Conservation (phyloP, 35 echinoderm and acorn worm species). For the Eucidaris tribuloides region DNA sequence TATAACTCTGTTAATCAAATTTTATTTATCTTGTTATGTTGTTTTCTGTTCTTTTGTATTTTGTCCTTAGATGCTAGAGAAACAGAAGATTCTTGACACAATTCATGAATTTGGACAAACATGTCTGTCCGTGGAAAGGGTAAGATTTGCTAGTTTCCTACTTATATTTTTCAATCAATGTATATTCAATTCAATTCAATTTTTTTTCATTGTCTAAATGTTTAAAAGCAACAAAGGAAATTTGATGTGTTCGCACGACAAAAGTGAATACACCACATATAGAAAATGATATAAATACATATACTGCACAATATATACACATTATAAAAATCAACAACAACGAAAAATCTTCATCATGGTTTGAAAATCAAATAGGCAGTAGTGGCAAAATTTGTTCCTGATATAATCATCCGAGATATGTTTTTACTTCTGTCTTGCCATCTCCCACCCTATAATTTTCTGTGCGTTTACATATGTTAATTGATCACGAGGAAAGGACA, state of each 20-base stretch:
- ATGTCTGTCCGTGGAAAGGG: conserved; percentile 56
- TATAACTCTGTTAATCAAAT: neutral
- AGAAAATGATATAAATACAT: too few species aligned
- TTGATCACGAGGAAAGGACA: too few species aligned
- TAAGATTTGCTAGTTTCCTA: conserved; percentile 15
- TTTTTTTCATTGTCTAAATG: neutral
- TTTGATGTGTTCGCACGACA: neutral
- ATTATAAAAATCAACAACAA: too few species aligned
- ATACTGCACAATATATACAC: too few species aligned
- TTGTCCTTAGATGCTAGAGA: conserved; percentile 72
- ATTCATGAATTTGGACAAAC: conserved; percentile 88
- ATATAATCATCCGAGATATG: too few species aligned
- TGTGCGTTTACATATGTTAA: too few species aligned
- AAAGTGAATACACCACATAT: neutral
- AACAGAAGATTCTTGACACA: conserved; percentile 80
- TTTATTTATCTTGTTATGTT: neutral
- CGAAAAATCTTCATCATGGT: too few species aligned
- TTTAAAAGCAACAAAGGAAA: neutral
- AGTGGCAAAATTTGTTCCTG: too few species aligned
- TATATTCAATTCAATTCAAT: neutral
- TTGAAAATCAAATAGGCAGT: too few species aligned
- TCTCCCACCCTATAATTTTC: too few species aligned
- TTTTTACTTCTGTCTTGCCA: too few species aligned
- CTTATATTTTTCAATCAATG: neutral
- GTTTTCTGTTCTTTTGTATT: neutral